Percentiles rank a stretch among this genome's conserved stretches.
Conservation (phyloP, 2,113 vertebrate genomes). For the Spilogale gracilis region DNA sequence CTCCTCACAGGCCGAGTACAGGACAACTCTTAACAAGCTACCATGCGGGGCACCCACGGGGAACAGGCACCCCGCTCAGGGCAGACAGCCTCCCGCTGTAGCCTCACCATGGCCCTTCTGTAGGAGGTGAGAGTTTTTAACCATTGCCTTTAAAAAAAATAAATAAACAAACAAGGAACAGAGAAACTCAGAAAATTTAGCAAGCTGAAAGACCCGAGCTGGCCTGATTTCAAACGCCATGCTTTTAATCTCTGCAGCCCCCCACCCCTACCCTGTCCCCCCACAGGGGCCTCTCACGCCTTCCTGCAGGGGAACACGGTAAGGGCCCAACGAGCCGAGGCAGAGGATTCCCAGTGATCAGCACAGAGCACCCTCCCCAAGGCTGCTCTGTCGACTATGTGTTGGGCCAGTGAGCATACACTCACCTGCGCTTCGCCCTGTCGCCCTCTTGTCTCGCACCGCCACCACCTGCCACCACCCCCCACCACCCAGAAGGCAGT, state of each 20-base stretch:
- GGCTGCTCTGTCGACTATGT: background rate
- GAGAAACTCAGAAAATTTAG: background rate
- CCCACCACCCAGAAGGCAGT: background rate
- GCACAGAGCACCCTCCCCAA: accelerated
- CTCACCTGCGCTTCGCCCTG: background rate
- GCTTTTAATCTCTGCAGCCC: background rate
- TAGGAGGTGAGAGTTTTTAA: background rate
- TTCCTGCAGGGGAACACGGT: background rate
- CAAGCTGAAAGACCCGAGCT: background rate
- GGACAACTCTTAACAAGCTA: accelerated
- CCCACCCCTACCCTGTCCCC: background rate
- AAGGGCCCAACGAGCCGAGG: accelerated
- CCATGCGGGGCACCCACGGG: accelerated
- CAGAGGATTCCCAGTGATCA: background rate
- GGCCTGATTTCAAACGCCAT: background rate
- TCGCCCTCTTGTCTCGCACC: background rate
- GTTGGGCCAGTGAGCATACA: accelerated
- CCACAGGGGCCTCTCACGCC: accelerated
- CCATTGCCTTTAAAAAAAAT: background rate
- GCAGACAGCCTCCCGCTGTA: background rate
- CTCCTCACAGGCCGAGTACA: background rate
- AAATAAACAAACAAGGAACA: background rate
- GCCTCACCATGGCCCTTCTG: background rate
- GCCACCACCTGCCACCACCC: background rate
- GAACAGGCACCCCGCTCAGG: accelerated